Conservation (phyloP, 53 echinoderm and acorn worm species). For the Echinarachnius parma region DNA sequence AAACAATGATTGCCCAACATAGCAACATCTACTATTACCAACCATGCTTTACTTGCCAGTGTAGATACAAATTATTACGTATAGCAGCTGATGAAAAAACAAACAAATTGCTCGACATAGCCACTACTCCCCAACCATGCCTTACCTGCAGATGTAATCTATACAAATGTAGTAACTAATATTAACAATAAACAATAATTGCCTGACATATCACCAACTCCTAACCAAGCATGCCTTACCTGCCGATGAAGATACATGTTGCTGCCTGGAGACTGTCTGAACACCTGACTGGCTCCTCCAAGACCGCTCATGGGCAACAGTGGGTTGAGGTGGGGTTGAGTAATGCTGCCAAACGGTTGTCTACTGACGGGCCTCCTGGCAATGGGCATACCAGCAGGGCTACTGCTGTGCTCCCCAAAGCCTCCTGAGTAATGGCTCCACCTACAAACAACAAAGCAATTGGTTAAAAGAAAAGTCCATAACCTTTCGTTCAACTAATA, state of each 20-base stretch:
- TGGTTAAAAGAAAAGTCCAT: no score
- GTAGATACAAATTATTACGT: no score
- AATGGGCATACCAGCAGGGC: conserved; percentile 1
- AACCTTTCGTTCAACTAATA: no score
- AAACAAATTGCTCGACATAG: no score
- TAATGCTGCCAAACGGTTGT: conserved; percentile 25
- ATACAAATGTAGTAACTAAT: no score
- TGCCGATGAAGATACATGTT: conserved; percentile 43
- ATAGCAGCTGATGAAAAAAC: no score
- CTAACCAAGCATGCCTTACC: conserved; percentile 1
- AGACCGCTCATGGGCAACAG: conserved; percentile 16
- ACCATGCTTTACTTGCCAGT: no score
- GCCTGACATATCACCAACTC: not conserved
- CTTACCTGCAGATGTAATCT: no score
- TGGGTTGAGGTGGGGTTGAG: conserved; percentile 37
- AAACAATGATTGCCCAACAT: no score
- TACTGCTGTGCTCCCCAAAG: conserved; percentile 11
- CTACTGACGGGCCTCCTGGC: conserved; percentile 31
- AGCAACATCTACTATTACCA: no score
- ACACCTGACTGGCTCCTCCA: conserved; percentile 6
- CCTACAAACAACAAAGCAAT: conserved; percentile 3
- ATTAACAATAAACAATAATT: not conserved
- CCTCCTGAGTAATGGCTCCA: conserved; percentile 27
- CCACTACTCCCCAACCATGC: no score
- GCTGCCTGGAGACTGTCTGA: conserved; percentile 43